Percentiles rank a stretch among this genome's conserved stretches.
These are phyloP conservation scores for Laothoe populi DNA, from an alignment of 2,888 invertebrate genomes.

Conservation along the genomic window DNA sequence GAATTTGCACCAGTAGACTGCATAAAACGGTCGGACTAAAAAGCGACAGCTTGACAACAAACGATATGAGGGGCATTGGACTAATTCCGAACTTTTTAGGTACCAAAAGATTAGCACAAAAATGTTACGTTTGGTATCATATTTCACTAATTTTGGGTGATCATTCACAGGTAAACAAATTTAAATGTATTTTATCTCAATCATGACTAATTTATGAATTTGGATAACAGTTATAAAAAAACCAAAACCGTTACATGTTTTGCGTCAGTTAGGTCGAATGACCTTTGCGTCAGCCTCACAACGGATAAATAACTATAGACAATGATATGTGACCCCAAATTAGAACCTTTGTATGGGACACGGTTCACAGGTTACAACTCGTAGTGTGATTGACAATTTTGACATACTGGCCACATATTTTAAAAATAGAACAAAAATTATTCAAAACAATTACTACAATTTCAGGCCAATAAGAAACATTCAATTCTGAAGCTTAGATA, in stretches of 20 bases:
- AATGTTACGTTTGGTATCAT: neutral
- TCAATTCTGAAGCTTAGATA: too few species aligned
- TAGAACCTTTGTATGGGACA: neutral
- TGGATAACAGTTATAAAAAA: constrained; percentile 15
- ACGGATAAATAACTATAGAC: neutral
- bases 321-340: constrained; percentile 8
- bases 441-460: too few species aligned
- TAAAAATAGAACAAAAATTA: too few species aligned
- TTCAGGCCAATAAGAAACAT: too few species aligned
- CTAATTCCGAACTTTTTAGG: neutral
- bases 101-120: neutral
- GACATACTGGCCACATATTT: too few species aligned
- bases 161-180: neutral
- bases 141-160: too few species aligned
- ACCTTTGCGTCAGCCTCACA: constrained; percentile 8
- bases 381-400: neutral
- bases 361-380: neutral
- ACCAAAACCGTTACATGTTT: constrained; percentile 24
- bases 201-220: constrained; percentile 26
- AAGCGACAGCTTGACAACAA: constrained; percentile 5
- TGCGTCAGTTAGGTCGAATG: constrained; percentile 28
- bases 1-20: constrained; percentile 21
- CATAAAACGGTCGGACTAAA: constrained; percentile 10
- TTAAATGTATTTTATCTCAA: constrained; percentile 1
- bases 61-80: neutral